These are phyloP conservation scores for Hypercompe scribonia DNA, from an alignment of 2,888 invertebrate species.

Conservation along the genomic window DNA sequence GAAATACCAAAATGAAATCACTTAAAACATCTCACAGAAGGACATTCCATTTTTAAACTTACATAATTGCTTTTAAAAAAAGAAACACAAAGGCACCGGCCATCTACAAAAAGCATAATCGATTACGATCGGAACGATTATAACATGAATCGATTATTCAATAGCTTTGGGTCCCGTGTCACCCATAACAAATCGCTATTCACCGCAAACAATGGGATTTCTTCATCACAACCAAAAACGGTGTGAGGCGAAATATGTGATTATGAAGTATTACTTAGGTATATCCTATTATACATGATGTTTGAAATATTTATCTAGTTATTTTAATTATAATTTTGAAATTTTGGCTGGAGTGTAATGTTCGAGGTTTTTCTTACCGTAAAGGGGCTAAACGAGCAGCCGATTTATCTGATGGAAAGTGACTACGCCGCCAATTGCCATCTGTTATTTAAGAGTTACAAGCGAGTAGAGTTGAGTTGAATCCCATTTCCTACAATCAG, in stretches of 20 bases:
- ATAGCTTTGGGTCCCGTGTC: constrained; percentile 73
- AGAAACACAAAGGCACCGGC: constrained; percentile 74
- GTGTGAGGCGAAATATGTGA: constrained; percentile 76
- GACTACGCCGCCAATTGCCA: too few relatives aligned
- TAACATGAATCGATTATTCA: constrained; percentile 79
- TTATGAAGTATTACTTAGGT: constrained; percentile 68
- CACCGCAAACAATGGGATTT: constrained; percentile 79
- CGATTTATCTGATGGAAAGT: too few relatives aligned
- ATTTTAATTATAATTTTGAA: not conserved
- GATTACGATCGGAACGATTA: constrained; percentile 80
- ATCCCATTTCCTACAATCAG: too few relatives aligned
- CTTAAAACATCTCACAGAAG: constrained; percentile 48
- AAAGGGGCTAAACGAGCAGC: too few relatives aligned
- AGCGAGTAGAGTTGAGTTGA: too few relatives aligned
- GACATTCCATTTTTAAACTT: constrained; percentile 52
- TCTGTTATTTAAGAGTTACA: too few relatives aligned
- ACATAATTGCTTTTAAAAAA: constrained; percentile 55
- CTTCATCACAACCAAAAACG: constrained; percentile 84
- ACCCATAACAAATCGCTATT: constrained; percentile 77
- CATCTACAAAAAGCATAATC: constrained; percentile 79
- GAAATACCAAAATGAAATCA: constrained; percentile 38
- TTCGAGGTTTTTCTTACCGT: not conserved
- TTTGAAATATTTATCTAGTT: constrained; percentile 19
- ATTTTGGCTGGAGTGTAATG: not conserved
- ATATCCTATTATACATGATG: constrained; percentile 66